phyloP scores from a whole-genome alignment of 2,888 invertebrate species.

The Eupithecia exiguata region DNA sequence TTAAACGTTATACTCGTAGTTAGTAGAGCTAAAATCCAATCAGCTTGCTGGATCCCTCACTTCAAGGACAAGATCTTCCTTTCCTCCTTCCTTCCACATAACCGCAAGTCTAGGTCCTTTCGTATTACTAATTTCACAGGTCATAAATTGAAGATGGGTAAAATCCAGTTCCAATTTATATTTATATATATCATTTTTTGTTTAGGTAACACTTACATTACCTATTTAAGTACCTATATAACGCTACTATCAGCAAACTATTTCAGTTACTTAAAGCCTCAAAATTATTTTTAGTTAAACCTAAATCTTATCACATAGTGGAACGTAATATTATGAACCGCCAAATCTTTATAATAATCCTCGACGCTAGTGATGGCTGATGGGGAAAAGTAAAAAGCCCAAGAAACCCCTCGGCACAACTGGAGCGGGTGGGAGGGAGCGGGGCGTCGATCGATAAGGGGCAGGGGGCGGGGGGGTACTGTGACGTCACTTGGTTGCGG shows the following conservation, averaged over 20 bases:
- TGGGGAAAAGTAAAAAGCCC: slow-evolving; percentile 55
- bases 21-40: no score
- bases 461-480: slow-evolving; percentile 25
- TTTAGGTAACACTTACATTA: no score
- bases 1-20: background rate
- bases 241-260: background rate
- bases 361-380: background rate
- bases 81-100: no score
- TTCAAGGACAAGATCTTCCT: no score
- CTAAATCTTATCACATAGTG: background rate
- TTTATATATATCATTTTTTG: no score
- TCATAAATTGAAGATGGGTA: background rate
- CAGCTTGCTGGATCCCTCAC: no score
- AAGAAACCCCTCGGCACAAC: slow-evolving; percentile 57
- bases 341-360: background rate
- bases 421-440: slow-evolving; percentile 53
- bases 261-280: background rate
- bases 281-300: background rate
- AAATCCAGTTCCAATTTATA: background rate
- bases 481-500: slow-evolving; percentile 9
- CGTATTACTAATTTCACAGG: background rate
- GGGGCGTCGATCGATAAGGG: slow-evolving; percentile 69
- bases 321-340: background rate
- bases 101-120: no score
- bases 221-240: no score